Evolutionary conservation across 2,797 vertebrate species (phyloP), one percentile per base, ranked within the genome.

Genomic region (Chanos chanos): DNA sequence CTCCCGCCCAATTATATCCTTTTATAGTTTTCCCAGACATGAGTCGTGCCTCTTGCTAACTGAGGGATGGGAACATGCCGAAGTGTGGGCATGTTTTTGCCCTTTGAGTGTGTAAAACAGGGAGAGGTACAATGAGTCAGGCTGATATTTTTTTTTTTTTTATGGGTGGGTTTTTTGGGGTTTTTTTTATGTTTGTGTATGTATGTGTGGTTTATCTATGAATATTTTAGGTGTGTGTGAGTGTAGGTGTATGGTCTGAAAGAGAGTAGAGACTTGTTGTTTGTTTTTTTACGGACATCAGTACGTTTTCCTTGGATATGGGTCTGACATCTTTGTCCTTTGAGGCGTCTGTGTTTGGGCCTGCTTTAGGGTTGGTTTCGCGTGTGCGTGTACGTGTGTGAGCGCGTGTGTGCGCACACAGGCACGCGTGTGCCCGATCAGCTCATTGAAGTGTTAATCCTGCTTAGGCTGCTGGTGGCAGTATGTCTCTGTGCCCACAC

Each of bases 1-100:
- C 89, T 99, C 77, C 97, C 97, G 70, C 95, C 96, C 56, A 99
- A 98, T 89, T 84, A 99, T 99, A 99, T 99, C 96, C 94, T 98
- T 97, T 85, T 56, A 47, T 86, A 19, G 4, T n/a, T n/a, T n/a
- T n/a, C n/a, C n/a, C n/a, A n/a, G n/a, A n/a, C n/a, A n/a, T n/a
- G n/a, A n/a, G n/a, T n/a, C n/a, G n/a, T n/a, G n/a, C n/a, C n/a
- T n/a, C n/a, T n/a, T n/a, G n/a, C n/a, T n/a, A n/a, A n/a, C n/a
- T n/a, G n/a, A n/a, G n/a, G n/a, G n/a, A n/a, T n/a, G n/a, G n/a
- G n/a, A n/a, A n/a, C n/a, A n/a, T n/a, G n/a, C n/a, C n/a, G n/a
- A n/a, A n/a, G n/a, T 22, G 4, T 24, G 44, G 15, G 2, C 7
- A 13, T 25, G 2, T 10, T 5, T 22, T 27, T 15, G 22, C 43